phyloP scores from a whole-genome alignment of 2,113 vertebrate genomes.

The Sigmodon hispidus region DNA sequence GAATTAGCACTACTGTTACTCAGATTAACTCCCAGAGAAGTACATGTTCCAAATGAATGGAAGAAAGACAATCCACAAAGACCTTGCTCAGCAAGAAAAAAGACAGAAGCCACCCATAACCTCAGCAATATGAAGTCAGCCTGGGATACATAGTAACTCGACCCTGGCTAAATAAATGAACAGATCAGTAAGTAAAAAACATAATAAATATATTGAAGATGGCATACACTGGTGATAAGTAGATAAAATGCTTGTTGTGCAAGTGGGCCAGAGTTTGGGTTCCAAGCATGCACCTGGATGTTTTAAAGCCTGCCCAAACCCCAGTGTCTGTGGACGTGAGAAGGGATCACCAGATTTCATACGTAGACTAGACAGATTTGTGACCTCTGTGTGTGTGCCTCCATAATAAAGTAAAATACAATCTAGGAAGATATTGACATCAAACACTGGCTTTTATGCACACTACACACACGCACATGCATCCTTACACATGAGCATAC shows the following conservation, averaged over 20 bases:
- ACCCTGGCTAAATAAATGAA: not conserved
- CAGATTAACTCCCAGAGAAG: not conserved
- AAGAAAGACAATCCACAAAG: not conserved
- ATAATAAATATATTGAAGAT: not conserved
- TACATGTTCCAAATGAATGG: not conserved
- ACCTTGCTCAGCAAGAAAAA: not conserved
- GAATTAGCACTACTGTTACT: not conserved
- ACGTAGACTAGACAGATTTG: not conserved
- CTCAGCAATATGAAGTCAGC: not conserved
- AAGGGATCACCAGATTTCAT: not conserved
- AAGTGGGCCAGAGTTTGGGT: not conserved
- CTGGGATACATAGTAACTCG: not conserved
- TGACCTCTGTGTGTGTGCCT: not conserved
- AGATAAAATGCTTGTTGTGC: not conserved
- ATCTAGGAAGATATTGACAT: not conserved
- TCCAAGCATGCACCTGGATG: not conserved
- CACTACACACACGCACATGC: not conserved
- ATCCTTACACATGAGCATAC: not conserved
- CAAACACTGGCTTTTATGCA: not conserved
- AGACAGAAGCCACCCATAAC: not conserved
- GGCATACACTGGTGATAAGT: not conserved
- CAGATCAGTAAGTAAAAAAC: not conserved
- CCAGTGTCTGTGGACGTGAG: not conserved
- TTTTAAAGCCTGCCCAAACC: not conserved
- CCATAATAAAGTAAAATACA: not conserved